These are phyloP conservation scores for Torymus tubicola DNA, from an alignment of 2,888 invertebrate species.

Conservation along the genomic window DNA sequence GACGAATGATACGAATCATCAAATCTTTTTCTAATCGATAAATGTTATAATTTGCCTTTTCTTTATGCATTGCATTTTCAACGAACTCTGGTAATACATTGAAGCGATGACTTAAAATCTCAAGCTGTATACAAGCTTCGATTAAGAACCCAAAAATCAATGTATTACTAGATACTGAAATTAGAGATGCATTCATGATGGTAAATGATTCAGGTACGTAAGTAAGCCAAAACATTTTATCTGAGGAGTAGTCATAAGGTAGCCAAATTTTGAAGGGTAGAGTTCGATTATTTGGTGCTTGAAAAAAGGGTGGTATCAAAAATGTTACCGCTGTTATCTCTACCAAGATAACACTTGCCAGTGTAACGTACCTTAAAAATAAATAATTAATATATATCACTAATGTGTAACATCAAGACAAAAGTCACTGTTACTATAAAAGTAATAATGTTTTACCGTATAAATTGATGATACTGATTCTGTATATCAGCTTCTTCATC, in stretches of 20 bases:
- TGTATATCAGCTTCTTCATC: slow-evolving; percentile 3
- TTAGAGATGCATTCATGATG: slow-evolving; percentile 4
- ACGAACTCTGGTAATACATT: neutral
- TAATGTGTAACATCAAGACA: too few species aligned
- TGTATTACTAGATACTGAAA: slow-evolving; percentile 6
- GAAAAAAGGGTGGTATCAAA: slow-evolving; percentile 29
- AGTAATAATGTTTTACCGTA: slow-evolving; percentile 10
- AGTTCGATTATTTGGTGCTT: slow-evolving; percentile 10
- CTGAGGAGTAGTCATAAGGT: slow-evolving; percentile 1
- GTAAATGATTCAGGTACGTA: slow-evolving; percentile 3
- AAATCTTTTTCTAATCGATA: neutral
- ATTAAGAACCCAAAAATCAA: slow-evolving; percentile 27
- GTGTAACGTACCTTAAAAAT: slow-evolving; percentile 15
- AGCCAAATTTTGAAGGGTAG: slow-evolving; percentile 33
- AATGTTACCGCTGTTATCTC: slow-evolving; percentile 22
- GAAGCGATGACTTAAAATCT: slow-evolving; percentile 17
- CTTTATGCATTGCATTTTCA: neutral
- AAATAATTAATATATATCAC: too few species aligned
- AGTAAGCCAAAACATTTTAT: slow-evolving; percentile 3
- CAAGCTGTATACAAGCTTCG: slow-evolving; percentile 19
- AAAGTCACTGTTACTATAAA: too few species aligned
- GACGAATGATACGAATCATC: slow-evolving; percentile 9
- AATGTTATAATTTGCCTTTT: too few species aligned
- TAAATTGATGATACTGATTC: slow-evolving; percentile 5
- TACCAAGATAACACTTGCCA: slow-evolving; percentile 26